Evolutionary conservation across 2,888 invertebrate genomes (phyloP).

Genomic region (Lymantria dispar): DNA sequence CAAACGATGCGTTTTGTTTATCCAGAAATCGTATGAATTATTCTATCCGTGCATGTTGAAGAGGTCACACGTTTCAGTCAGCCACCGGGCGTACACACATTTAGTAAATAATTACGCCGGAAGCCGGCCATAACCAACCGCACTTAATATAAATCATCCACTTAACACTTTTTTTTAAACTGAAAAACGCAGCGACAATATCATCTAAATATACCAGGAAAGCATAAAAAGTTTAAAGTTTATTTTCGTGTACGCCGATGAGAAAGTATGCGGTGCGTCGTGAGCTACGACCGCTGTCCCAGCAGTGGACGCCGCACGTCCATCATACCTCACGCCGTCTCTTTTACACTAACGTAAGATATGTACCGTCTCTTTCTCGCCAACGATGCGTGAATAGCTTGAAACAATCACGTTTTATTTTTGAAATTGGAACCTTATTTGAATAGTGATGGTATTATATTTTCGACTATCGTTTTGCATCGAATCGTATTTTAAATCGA

Average conservation of each 20-base stretch:
- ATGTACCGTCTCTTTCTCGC: slow-evolving; percentile 39
- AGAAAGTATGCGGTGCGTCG: slow-evolving; percentile 72
- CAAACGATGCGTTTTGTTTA: slow-evolving; percentile 39
- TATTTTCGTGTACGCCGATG: slow-evolving; percentile 74
- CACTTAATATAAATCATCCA: slow-evolving; percentile 80
- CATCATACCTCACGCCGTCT: slow-evolving; percentile 63
- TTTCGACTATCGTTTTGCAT: slow-evolving; percentile 25
- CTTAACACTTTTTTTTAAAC: slow-evolving; percentile 74
- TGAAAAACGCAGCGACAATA: slow-evolving; percentile 65
- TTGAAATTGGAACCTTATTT: slow-evolving; percentile 58
- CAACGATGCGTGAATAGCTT: slow-evolving; percentile 63
- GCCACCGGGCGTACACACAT: slow-evolving; percentile 43
- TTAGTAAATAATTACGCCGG: slow-evolving; percentile 71
- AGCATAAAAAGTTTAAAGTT: slow-evolving; percentile 73
- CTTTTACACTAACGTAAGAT: slow-evolving; percentile 34
- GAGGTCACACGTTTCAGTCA: slow-evolving; percentile 42
- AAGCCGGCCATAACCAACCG: slow-evolving; percentile 66
- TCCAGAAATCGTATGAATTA: slow-evolving; percentile 52
- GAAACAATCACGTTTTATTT: slow-evolving; percentile 71
- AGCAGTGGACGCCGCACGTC: slow-evolving; percentile 63
- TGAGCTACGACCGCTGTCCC: slow-evolving; percentile 72
- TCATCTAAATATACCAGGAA: slow-evolving; percentile 73
- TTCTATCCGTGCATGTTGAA: slow-evolving; percentile 49
- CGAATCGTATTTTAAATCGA: slow-evolving; percentile 10
- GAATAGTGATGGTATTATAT: slow-evolving; percentile 32